These are phyloP conservation scores for Nomada flava DNA, from an alignment of 2,888 invertebrate species.

Conservation along the genomic window DNA sequence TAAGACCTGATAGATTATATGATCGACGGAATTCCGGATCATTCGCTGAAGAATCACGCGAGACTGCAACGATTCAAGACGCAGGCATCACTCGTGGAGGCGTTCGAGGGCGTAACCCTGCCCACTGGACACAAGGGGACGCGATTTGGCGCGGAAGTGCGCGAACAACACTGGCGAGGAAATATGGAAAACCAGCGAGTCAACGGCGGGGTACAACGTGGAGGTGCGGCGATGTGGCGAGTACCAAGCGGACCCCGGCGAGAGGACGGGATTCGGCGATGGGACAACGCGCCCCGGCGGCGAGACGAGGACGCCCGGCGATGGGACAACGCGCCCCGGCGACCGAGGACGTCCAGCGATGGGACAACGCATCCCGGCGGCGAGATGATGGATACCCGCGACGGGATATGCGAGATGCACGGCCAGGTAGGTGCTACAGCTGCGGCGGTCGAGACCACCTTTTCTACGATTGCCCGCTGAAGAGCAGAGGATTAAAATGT, in stretches of 20 bases:
- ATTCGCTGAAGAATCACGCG: neutral
- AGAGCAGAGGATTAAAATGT: too few relatives aligned
- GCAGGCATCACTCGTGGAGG: neutral
- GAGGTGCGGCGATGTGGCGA: neutral
- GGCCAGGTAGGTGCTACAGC: too few relatives aligned
- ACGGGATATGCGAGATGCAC: neutral
- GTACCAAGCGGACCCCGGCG: too few relatives aligned
- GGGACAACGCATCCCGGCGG: too few relatives aligned
- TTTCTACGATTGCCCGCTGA: too few relatives aligned
- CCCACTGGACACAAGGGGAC: neutral
- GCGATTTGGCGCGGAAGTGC: neutral
- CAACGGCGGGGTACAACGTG: neutral
- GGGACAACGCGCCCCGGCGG: neutral
- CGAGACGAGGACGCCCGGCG: neutral
- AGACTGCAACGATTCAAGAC: neutral
- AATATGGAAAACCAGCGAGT: neutral
- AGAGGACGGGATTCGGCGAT: neutral
- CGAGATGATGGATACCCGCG: neutral
- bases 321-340: too few relatives aligned
- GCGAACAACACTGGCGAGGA: neutral
- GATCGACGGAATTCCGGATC: slow-evolving; percentile 48
- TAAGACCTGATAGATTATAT: slow-evolving; percentile 49
- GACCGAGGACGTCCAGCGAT: too few relatives aligned
- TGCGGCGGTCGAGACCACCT: too few relatives aligned
- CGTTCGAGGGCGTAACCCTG: neutral